phyloP scores from a whole-genome alignment of 2,113 vertebrate genomes.

The Malurus melanocephalus region DNA sequence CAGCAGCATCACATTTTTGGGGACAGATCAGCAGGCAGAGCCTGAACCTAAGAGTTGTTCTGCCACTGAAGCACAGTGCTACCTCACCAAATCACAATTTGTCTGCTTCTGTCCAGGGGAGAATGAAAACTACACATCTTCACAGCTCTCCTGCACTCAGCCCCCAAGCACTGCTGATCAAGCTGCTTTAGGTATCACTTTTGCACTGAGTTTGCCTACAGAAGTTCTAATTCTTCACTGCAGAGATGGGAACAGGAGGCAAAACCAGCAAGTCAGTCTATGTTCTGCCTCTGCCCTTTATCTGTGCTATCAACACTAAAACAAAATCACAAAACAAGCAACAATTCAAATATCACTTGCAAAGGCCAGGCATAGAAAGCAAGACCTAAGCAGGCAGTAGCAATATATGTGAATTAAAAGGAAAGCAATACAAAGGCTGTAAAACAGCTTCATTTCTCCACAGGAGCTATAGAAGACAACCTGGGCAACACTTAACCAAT shows the following conservation, averaged over 20 bases:
- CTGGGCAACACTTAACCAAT: neutral
- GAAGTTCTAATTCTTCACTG: neutral
- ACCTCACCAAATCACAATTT: neutral
- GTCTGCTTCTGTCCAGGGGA: neutral
- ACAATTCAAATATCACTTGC: neutral
- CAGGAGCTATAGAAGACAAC: neutral
- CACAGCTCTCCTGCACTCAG: neutral
- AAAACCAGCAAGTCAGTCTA: neutral
- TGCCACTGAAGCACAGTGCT: neutral
- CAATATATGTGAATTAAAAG: neutral
- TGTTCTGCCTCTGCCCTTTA: neutral
- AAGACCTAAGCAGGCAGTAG: neutral
- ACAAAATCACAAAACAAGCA: neutral
- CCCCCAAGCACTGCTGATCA: neutral
- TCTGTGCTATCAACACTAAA: neutral
- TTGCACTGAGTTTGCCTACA: neutral
- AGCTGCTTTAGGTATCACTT: neutral
- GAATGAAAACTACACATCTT: neutral
- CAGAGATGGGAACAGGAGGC: neutral
- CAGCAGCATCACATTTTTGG: fast-evolving
- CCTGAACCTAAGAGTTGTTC: neutral
- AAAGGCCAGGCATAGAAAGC: neutral
- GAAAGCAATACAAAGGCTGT: neutral
- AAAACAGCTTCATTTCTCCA: neutral
- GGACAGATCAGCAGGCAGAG: neutral